Conservation (phyloP, 2,113 vertebrate species). For the Sus scrofa region T2T-Sscrofa CM000826.6:142472001-142472500, state of each 20-base stretch:
- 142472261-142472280: conserved; percentile 8
- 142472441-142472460: background rate
- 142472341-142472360: background rate
- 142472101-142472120: background rate
- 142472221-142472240: background rate
- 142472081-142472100: background rate
- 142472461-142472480: background rate
- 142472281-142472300: background rate
- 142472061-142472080: background rate
- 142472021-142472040: background rate
- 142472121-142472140: background rate
- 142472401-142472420: background rate
- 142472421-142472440: background rate
- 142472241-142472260: background rate
- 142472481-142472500: background rate
- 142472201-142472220: background rate
- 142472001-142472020: background rate
- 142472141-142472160: background rate
- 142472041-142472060: background rate
- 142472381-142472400: background rate
- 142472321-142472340: background rate
- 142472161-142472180: background rate
- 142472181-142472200: background rate
- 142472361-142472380: background rate
- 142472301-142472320: background rate